phyloP scores from a whole-genome alignment of 2,888 invertebrate genomes.

The Cataglyphis altisquamis region DNA sequence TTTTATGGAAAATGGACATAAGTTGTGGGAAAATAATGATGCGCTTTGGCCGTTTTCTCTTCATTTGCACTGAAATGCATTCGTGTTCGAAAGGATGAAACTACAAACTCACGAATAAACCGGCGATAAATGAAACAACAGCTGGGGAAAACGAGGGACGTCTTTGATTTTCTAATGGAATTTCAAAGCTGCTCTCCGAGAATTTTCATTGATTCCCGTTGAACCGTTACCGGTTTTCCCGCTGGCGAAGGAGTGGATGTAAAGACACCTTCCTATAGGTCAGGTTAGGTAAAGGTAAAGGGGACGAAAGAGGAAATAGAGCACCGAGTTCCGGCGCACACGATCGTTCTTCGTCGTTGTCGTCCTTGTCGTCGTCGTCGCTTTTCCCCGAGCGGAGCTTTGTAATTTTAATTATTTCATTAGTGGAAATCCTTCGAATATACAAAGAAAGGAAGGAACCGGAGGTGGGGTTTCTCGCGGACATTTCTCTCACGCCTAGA shows the following conservation, averaged over 20 bases:
- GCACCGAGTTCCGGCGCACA: slow-evolving; percentile 40
- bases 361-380: slow-evolving; percentile 37
- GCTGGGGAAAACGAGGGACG: slow-evolving; percentile 44
- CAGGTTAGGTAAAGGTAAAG: slow-evolving; percentile 7
- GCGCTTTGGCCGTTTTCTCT: not conserved
- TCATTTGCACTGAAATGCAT: slow-evolving; percentile 22
- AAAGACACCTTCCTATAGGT: slow-evolving; percentile 33
- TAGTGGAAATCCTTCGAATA: slow-evolving; percentile 75
- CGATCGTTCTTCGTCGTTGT: slow-evolving; percentile 48
- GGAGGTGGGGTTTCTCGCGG: slow-evolving; percentile 57
- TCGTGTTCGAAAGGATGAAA: slow-evolving; percentile 9
- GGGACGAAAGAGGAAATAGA: slow-evolving; percentile 23
- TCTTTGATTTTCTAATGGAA: slow-evolving; percentile 57
- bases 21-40: not conserved
- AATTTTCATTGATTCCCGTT: slow-evolving; percentile 63
- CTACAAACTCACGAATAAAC: slow-evolving; percentile 20
- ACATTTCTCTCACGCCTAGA: slow-evolving; percentile 64
- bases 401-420: slow-evolving; percentile 77
- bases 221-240: slow-evolving; percentile 47
- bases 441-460: slow-evolving; percentile 69
- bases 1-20: not conserved
- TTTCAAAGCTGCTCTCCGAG: slow-evolving; percentile 45
- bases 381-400: slow-evolving; percentile 63
- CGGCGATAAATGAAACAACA: slow-evolving; percentile 51
- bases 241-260: slow-evolving; percentile 38